Conservation (phyloP, 2,797 vertebrate genomes). For the Lerista edwardsae region DNA sequence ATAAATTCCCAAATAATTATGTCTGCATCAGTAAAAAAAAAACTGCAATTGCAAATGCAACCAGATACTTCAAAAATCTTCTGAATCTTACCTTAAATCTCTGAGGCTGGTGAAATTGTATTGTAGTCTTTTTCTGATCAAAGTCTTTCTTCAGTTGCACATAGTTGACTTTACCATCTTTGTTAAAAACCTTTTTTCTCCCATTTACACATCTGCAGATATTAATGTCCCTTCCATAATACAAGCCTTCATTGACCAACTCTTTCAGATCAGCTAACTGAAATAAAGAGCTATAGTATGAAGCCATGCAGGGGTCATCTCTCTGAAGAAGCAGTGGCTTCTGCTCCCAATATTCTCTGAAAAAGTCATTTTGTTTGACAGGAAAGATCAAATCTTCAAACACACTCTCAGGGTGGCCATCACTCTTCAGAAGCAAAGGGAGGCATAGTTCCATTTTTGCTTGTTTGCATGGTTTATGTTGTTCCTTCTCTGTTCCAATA, state of each 20-base stretch:
- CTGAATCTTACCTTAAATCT: slow-evolving; percentile 87
- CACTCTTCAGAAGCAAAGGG: slow-evolving; percentile 71
- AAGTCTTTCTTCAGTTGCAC: slow-evolving; percentile 84
- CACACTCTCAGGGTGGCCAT: slow-evolving; percentile 75
- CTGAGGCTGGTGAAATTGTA: slow-evolving; percentile 95
- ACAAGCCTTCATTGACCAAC: slow-evolving; percentile 79
- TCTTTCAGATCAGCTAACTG: slow-evolving; percentile 81
- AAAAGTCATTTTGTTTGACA: slow-evolving; percentile 81
- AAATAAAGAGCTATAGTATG: slow-evolving; percentile 86
- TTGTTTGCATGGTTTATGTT: slow-evolving; percentile 66
- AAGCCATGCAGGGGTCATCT: slow-evolving; percentile 68
- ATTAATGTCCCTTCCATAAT: slow-evolving; percentile 86
- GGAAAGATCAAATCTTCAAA: slow-evolving; percentile 89
- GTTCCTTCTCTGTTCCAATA: slow-evolving; percentile 34
- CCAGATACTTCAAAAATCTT: neutral
- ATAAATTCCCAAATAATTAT: neutral
- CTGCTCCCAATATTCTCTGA: slow-evolving; percentile 89
- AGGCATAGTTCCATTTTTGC: slow-evolving; percentile 54
- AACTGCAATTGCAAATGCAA: neutral
- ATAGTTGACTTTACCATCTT: slow-evolving; percentile 81
- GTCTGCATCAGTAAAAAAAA: neutral
- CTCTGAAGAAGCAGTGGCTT: slow-evolving; percentile 87
- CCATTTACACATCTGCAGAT: slow-evolving; percentile 84
- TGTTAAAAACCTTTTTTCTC: slow-evolving; percentile 87
- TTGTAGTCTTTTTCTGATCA: slow-evolving; percentile 85